Evolutionary conservation across 2,113 vertebrate genomes (phyloP).

Genomic region (Eretmochelys imbricata): DNA sequence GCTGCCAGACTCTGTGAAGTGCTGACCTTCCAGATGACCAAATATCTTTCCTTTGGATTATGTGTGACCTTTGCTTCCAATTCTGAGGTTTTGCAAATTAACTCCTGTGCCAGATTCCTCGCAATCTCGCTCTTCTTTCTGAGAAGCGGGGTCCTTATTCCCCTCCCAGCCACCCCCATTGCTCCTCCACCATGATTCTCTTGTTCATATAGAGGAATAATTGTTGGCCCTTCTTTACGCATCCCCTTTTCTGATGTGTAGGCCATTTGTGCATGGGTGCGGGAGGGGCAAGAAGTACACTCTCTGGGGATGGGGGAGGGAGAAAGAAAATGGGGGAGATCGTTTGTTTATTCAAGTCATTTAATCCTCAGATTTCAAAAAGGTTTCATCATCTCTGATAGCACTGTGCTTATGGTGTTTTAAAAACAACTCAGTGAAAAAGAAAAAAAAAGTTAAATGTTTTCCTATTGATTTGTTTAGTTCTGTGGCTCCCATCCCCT

Average conservation of each 20-base stretch:
- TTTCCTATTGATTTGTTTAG: neutral
- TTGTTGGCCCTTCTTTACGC: neutral
- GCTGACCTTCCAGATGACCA: conserved; percentile 28
- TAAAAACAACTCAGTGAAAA: neutral
- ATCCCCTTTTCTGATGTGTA: conserved; percentile 26
- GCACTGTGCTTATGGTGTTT: neutral
- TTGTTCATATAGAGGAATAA: conserved; percentile 40
- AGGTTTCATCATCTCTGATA: accelerated
- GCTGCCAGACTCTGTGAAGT: neutral
- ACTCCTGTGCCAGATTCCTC: conserved; percentile 1
- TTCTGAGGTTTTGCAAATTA: neutral
- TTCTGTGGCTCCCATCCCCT: neutral
- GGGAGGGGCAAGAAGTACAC: neutral
- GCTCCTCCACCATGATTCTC: neutral
- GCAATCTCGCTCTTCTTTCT: neutral
- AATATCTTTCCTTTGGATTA: conserved; percentile 4
- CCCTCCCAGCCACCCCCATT: neutral
- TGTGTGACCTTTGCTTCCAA: conserved; percentile 19
- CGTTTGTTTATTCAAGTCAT: conserved; percentile 56
- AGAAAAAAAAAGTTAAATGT: neutral
- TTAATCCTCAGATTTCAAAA: conserved; percentile 4
- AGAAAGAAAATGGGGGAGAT: neutral
- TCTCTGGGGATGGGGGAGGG: neutral
- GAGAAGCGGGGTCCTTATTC: neutral
- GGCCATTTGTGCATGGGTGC: conserved; percentile 22